These are phyloP conservation scores for Euphysa ruthae DNA, from an alignment of 30 jellyfish, hydroid and myxozoan species.

Conservation along the genomic window DNA sequence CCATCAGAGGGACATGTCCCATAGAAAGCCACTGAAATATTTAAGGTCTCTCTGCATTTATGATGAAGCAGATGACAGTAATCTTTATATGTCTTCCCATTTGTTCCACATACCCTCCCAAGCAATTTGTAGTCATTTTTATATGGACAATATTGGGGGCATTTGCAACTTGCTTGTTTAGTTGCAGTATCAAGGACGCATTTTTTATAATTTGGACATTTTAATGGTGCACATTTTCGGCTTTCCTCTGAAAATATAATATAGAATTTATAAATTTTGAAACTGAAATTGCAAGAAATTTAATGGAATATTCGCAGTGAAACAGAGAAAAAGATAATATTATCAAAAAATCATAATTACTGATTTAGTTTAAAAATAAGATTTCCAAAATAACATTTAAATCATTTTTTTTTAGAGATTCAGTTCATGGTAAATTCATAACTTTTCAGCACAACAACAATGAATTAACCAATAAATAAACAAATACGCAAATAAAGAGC, in stretches of 20 bases:
- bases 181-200: background rate
- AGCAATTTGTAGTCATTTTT: slow-evolving; percentile 4
- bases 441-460: too few species aligned
- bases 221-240: background rate
- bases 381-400: too few species aligned
- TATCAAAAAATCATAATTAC: too few species aligned
- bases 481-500: too few species aligned
- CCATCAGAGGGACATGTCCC: slow-evolving; percentile 10
- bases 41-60: slow-evolving; percentile 7
- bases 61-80: slow-evolving; percentile 17
- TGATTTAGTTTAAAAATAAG: too few species aligned
- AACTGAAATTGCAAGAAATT: too few species aligned
- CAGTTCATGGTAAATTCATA: too few species aligned
- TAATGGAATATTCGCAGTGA: too few species aligned
- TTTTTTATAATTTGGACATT: slow-evolving; percentile 10
- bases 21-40: slow-evolving; percentile 11
- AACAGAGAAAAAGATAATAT: too few species aligned
- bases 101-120: slow-evolving; percentile 21
- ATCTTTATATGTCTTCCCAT: slow-evolving; percentile 24
- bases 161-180: slow-evolving; percentile 12
- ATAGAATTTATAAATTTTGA: too few species aligned
- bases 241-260: background rate
- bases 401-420: too few species aligned
- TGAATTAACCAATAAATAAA: too few species aligned
- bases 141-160: slow-evolving; percentile 17